Conservation (phyloP, 2,113 vertebrate genomes). For the Seriola rivoliana region DNA sequence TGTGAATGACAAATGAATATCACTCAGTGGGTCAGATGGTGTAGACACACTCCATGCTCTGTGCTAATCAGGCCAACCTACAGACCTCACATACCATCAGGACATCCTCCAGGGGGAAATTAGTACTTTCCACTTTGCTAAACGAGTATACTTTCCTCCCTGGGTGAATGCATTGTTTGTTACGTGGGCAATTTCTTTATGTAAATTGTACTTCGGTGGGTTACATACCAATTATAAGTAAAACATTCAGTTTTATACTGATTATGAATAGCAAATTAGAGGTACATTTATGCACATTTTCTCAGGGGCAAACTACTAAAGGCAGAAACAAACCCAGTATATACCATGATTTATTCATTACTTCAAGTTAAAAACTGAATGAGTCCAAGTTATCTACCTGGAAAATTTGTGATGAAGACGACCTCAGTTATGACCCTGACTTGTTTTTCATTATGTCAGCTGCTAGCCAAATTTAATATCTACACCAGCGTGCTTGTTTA, state of each 20-base stretch:
- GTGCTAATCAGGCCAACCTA: conserved; percentile 81
- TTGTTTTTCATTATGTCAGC: background rate
- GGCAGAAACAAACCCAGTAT: conserved; percentile 23
- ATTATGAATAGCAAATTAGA: conserved; percentile 52
- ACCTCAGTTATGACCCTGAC: background rate
- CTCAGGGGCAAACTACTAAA: conserved; percentile 16
- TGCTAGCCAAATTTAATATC: background rate
- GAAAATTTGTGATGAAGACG: background rate
- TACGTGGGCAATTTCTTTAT: conserved; percentile 74
- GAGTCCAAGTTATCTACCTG: background rate
- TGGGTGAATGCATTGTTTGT: conserved; percentile 68
- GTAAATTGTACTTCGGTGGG: conserved; percentile 61
- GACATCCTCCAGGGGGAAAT: conserved; percentile 77
- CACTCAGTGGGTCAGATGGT: conserved; percentile 82
- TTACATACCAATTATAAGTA: conserved; percentile 60
- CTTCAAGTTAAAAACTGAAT: background rate
- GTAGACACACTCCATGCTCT: conserved; percentile 80
- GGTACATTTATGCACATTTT: conserved; percentile 47
- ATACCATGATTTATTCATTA: conserved; percentile 19
- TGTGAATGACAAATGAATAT: conserved; percentile 83
- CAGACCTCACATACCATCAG: conserved; percentile 77
- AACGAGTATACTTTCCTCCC: conserved; percentile 73
- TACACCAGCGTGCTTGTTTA: background rate
- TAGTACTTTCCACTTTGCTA: conserved; percentile 76
- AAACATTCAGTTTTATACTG: conserved; percentile 51